Conservation (phyloP, 2,888 invertebrate genomes). For the Pycnomerus fuliginosus region DNA sequence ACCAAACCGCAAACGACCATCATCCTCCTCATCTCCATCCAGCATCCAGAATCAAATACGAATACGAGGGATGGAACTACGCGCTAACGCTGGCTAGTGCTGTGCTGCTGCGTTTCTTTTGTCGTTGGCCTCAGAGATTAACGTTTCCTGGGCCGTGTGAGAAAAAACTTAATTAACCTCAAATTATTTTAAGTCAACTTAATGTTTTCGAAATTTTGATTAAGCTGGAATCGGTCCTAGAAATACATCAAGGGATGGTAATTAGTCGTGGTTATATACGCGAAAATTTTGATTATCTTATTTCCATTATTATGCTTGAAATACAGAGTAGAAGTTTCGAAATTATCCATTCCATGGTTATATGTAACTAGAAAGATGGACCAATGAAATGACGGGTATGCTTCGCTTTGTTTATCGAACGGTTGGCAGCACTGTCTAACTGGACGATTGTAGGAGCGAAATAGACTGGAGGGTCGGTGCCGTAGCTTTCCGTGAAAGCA, state of each 20-base stretch:
- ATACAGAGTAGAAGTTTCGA: slow-evolving; percentile 56
- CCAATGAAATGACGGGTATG: slow-evolving; percentile 38
- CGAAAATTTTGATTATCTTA: slow-evolving; percentile 55
- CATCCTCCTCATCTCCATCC: too few relatives aligned
- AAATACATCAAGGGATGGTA: too few relatives aligned
- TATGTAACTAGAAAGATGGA: slow-evolving; percentile 53
- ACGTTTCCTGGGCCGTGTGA: slow-evolving; percentile 6
- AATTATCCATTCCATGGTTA: slow-evolving; percentile 56
- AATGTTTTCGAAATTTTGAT: too few relatives aligned
- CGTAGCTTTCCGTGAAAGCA: slow-evolving; percentile 55
- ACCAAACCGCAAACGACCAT: slow-evolving; percentile 28
- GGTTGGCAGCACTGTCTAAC: slow-evolving; percentile 29
- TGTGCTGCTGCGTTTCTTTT: slow-evolving; percentile 12
- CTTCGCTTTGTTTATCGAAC: slow-evolving; percentile 48
- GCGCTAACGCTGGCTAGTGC: slow-evolving; percentile 3
- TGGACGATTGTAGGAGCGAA: slow-evolving; percentile 52
- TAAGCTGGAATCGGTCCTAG: too few relatives aligned
- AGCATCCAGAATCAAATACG: slow-evolving; percentile 7
- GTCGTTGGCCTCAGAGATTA: slow-evolving; percentile 9
- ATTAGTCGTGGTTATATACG: slow-evolving; percentile 38
- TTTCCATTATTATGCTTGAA: slow-evolving; percentile 56
- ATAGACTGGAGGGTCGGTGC: slow-evolving; percentile 55
- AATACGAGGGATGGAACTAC: slow-evolving; percentile 5
- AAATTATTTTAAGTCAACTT: too few relatives aligned
- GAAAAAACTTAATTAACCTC: too few relatives aligned